Conservation (phyloP, 1,140 invertebrate genomes). For the Bombus picipes region DNA sequence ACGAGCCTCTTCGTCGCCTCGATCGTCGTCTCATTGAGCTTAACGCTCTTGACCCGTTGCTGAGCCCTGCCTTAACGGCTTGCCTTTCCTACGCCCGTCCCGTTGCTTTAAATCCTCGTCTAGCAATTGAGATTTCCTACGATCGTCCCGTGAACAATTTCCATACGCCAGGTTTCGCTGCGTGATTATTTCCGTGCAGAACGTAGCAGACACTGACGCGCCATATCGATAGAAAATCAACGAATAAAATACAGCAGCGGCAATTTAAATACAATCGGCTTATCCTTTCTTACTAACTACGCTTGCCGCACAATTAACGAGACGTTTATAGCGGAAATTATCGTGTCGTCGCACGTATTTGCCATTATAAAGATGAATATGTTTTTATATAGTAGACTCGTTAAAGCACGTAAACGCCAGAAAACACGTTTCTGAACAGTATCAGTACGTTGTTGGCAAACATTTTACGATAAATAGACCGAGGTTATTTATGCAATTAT, state of each 20-base stretch:
- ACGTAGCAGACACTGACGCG: too few relatives aligned
- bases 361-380: too few relatives aligned
- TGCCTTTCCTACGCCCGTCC: slow-evolving; percentile 49
- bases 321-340: not conserved
- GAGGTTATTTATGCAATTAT: too few relatives aligned
- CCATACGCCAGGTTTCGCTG: not conserved
- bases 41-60: slow-evolving; percentile 68
- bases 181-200: not conserved
- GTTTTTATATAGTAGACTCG: too few relatives aligned
- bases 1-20: slow-evolving; percentile 62
- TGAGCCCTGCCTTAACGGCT: slow-evolving; percentile 43
- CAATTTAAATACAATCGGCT: not conserved
- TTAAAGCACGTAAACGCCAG: too few relatives aligned
- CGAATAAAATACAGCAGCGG: not conserved
- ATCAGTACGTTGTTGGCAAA: too few relatives aligned
- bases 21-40: slow-evolving; percentile 63
- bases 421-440: too few relatives aligned
- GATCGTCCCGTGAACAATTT: slow-evolving; percentile 35
- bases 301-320: not conserved
- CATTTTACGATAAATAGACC: too few relatives aligned
- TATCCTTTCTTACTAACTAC: not conserved
- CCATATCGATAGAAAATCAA: not conserved
- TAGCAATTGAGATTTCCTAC: slow-evolving; percentile 70
- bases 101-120: slow-evolving; percentile 33
- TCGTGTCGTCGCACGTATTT: not conserved